Conservation (phyloP, 1,140 invertebrate genomes). For the Apis laboriosa region DNA sequence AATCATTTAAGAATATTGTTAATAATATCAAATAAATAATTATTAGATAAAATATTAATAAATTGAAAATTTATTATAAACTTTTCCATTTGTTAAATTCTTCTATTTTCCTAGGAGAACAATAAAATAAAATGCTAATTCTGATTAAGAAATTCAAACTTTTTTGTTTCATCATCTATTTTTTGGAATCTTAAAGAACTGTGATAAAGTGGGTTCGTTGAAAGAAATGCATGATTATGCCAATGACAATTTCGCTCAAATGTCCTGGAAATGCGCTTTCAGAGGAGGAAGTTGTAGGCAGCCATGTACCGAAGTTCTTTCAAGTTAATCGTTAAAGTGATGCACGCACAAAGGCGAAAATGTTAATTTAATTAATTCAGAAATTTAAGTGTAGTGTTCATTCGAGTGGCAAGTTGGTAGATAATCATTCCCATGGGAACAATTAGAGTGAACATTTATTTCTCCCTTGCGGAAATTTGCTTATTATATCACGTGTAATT, state of each 20-base stretch:
- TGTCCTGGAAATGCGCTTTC: neutral
- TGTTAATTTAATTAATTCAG: slow-evolving; percentile 59
- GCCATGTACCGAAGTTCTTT: neutral
- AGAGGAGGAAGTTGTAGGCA: neutral
- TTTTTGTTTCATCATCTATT: neutral
- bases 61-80: no score
- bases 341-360: slow-evolving; percentile 33
- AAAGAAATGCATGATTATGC: neutral
- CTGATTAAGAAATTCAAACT: neutral
- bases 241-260: neutral
- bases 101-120: no score
- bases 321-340: slow-evolving; percentile 42
- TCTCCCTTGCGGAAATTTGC: slow-evolving; percentile 34
- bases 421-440: slow-evolving; percentile 28
- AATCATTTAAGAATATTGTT: no score
- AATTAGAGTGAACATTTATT: slow-evolving; percentile 39
- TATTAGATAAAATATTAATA: no score
- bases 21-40: no score
- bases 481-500: neutral
- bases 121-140: neutral
- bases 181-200: neutral
- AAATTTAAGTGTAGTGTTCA: slow-evolving; percentile 21
- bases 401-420: slow-evolving; percentile 25
- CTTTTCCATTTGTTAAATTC: no score
- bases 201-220: neutral